Percentiles rank a stretch among this genome's conserved stretches.
phyloP scores from a whole-genome alignment of 2,888 invertebrate genomes.

The Pseudococcus jackbeardsleyi region DNA sequence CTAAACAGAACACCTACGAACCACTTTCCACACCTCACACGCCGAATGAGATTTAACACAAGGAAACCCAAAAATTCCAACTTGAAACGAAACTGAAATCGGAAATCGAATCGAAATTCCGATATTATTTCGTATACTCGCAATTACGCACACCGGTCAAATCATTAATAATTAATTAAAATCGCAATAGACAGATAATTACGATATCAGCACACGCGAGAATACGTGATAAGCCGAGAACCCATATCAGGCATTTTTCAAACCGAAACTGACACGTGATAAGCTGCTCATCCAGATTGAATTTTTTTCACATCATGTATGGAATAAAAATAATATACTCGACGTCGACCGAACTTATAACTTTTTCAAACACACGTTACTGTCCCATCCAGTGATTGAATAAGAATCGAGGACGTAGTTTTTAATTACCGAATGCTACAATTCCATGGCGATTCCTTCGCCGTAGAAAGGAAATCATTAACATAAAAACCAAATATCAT shows the following conservation, averaged over 20 bases:
- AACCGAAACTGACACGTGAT: neutral
- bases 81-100: neutral
- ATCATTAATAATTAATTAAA: constrained; percentile 26
- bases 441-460: constrained; percentile 27
- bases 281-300: neutral
- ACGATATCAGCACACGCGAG: constrained; percentile 26
- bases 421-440: constrained; percentile 22
- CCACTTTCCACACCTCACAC: too few species aligned
- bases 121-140: neutral
- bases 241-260: neutral
- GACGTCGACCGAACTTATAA: neutral
- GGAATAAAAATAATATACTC: neutral
- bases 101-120: neutral
- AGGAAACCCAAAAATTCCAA: neutral
- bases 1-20: too few species aligned
- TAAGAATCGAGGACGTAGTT: constrained; percentile 51
- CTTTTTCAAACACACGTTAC: neutral
- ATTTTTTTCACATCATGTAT: neutral
- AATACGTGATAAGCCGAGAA: neutral
- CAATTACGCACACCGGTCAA: neutral
- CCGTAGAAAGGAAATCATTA: constrained; percentile 47
- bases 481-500: constrained; percentile 52
- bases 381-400: neutral
- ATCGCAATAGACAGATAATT: constrained; percentile 8
- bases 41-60: too few species aligned